A percentile compares a stretch with the other conserved stretches of the same genome.
Conservation (phyloP, 2,797 vertebrate species). For the Bradypus variegatus region DNA sequence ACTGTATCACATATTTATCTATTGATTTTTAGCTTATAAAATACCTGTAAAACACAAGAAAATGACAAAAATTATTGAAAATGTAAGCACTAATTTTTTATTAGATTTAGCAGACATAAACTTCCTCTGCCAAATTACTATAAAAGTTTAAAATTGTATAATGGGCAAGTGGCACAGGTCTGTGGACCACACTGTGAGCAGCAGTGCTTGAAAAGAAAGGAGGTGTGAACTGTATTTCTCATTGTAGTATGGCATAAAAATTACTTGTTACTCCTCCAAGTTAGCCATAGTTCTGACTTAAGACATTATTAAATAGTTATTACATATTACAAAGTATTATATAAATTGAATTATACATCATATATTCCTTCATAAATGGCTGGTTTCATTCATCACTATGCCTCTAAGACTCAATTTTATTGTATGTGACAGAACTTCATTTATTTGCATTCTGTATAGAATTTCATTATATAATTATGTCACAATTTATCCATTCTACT, state of each 20-base stretch:
- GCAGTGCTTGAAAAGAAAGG: slow-evolving; percentile 40
- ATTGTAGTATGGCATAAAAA: slow-evolving; percentile 28
- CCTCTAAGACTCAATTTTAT: background rate
- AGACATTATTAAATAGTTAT: slow-evolving; percentile 30
- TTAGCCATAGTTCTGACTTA: slow-evolving; percentile 24
- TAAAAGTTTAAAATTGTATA: background rate
- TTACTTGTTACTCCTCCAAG: background rate
- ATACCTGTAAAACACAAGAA: background rate
- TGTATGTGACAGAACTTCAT: slow-evolving; percentile 29
- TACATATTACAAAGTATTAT: slow-evolving; percentile 19
- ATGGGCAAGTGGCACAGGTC: background rate
- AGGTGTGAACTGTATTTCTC: slow-evolving; percentile 27
- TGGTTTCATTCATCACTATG: background rate
- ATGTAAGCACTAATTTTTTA: slow-evolving; percentile 17
- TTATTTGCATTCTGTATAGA: slow-evolving; percentile 48
- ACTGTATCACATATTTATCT: background rate
- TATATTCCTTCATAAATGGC: background rate
- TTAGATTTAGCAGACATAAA: background rate
- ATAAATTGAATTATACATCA: slow-evolving; percentile 15
- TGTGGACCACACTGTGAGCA: background rate
- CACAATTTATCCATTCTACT: slow-evolving; percentile 1
- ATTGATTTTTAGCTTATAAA: background rate
- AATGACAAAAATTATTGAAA: slow-evolving; percentile 35
- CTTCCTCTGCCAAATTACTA: slow-evolving; percentile 9
- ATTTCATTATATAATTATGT: slow-evolving; percentile 26